Base-by-base conservation (phyloP, 1,140 invertebrate species). In the Calliphora vicina region DNA sequence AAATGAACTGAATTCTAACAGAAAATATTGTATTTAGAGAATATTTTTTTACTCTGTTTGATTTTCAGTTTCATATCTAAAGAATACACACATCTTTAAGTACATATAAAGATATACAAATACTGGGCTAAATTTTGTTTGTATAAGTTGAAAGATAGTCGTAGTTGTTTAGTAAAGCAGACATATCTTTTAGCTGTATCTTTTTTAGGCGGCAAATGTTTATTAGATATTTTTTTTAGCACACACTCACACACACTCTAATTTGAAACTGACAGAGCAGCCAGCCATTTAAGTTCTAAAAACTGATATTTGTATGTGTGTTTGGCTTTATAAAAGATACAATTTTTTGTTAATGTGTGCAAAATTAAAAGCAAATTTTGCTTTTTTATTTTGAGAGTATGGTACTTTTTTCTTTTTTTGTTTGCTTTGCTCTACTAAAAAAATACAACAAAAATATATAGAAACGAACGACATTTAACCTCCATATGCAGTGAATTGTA, bases 151-250 rank as follows among this genome's bases (percentile, higher is more conserved):
- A 35, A 35, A 35, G 29, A 35, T 35, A 35, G 29, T 35, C 8
- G 29, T 35, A 35, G 35, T 35, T 35, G 35, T 35, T 35, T 35
- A 35, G 35, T 35, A 8, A 35, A 35, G 35, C 35, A 35, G 35
- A 35, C 35, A 35, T 35, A 35, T 35, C 35, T 35, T 35, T 35
- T 35, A 12, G 35, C 1, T 74, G 35, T 42, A 23, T 43, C 23
- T 23, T 17, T 6, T 78, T 78, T 25, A 23, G 74, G 74, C 74
- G 74, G 74, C 74, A 78, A 78, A 78, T 45, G 35, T 43, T 78
- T 78, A 78, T 78, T 78, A 45, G 74, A 43, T 78, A 78, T 42
- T 78, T 78, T 78, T 42, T 78, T 78, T 78, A 23, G 74, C 74
- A 78, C 35, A 76, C 73, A 76, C n/a, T 42, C 27, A n/a, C 17